Conservation (phyloP, 2,113 vertebrate species). For the Sterrhoptilus dennistouni region DNA sequence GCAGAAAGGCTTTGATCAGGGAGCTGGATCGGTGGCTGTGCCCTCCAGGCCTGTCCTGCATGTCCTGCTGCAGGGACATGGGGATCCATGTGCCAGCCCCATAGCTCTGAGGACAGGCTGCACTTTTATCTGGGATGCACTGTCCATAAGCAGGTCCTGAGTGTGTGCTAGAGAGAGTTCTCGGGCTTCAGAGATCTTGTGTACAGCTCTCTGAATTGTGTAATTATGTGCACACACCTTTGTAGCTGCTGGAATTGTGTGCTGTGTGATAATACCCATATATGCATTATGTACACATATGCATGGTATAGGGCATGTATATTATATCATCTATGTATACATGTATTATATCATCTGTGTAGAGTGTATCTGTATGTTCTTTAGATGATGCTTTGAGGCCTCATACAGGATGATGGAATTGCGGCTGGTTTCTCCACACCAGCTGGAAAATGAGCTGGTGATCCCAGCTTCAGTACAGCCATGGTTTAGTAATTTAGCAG, state of each 20-base stretch:
- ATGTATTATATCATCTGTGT: not conserved
- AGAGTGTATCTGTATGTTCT: not conserved
- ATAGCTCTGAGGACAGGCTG: not conserved
- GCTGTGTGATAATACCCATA: not conserved
- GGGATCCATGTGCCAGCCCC: not conserved
- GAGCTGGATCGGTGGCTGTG: accelerated
- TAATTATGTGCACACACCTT: not conserved
- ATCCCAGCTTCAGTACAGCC: not conserved
- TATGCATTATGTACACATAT: not conserved
- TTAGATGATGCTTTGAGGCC: not conserved
- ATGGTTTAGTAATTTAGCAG: not conserved
- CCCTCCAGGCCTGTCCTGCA: not conserved
- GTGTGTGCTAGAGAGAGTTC: not conserved
- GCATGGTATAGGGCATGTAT: not conserved
- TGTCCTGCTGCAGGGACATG: not conserved
- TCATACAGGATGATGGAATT: not conserved
- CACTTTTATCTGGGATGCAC: not conserved
- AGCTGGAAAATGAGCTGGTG: not conserved
- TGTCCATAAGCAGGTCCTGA: not conserved
- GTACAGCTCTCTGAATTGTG: not conserved
- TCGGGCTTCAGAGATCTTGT: accelerated
- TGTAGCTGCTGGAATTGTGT: not conserved
- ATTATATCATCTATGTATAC: not conserved
- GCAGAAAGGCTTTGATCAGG: not conserved
- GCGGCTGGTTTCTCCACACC: not conserved